Evolutionary conservation across 2,113 vertebrate species (phyloP).

Genomic region (Paradisaea rubra): DNA sequence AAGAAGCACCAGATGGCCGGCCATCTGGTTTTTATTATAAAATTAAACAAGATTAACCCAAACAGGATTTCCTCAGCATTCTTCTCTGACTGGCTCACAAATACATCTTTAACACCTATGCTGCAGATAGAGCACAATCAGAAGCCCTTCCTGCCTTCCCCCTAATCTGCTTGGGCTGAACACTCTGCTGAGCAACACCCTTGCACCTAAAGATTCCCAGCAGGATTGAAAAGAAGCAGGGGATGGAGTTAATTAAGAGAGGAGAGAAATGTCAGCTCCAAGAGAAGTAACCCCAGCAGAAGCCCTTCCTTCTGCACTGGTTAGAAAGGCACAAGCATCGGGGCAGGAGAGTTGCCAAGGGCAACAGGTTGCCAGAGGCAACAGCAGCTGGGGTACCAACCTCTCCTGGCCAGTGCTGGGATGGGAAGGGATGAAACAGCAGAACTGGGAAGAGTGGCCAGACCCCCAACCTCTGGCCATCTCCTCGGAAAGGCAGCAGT

Average conservation of each 20-base stretch:
- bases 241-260: not conserved
- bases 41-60: slow-evolving; percentile 64
- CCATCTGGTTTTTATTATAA: slow-evolving; percentile 62
- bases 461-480: fast-evolving
- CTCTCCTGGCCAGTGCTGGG: not conserved
- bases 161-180: not conserved
- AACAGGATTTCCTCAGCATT: slow-evolving; percentile 61
- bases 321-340: not conserved
- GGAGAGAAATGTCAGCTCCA: not conserved
- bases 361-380: not conserved
- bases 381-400: not conserved
- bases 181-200: not conserved
- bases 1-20: slow-evolving; percentile 56
- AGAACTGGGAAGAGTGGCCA: not conserved
- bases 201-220: not conserved
- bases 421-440: not conserved
- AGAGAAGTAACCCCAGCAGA: not conserved
- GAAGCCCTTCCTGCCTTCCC: slow-evolving; percentile 17
- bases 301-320: not conserved
- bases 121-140: slow-evolving; percentile 1
- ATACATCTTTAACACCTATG: slow-evolving; percentile 47
- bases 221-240: not conserved
- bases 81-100: slow-evolving; percentile 47
- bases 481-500: not conserved
- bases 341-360: not conserved